phyloP scores from a whole-genome alignment of 2,113 vertebrate genomes.

The Herpetotheres cachinnans region DNA sequence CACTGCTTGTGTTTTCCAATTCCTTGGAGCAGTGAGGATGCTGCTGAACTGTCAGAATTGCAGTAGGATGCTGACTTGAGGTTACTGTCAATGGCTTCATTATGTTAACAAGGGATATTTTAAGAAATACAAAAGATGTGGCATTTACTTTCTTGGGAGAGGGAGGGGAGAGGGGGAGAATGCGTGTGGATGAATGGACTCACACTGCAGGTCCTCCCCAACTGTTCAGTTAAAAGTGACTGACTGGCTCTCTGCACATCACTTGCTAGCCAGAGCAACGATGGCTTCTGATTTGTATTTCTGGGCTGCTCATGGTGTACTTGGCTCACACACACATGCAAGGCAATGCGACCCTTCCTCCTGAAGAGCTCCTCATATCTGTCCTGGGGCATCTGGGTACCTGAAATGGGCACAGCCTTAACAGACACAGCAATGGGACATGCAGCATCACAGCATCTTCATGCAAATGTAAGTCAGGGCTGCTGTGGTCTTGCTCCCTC shows the following conservation, averaged over 20 bases:
- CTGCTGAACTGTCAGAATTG: conserved; percentile 52
- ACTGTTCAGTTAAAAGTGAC: neutral
- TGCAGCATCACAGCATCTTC: neutral
- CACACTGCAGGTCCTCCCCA: neutral
- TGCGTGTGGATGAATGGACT: neutral
- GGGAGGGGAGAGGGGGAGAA: neutral
- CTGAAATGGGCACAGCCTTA: neutral
- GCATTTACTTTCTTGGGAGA: neutral
- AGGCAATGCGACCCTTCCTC: neutral
- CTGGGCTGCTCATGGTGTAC: neutral
- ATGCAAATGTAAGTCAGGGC: neutral
- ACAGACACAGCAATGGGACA: neutral
- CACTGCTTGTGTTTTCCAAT: conserved; percentile 31
- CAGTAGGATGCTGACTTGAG: conserved; percentile 26
- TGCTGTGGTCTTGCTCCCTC: neutral
- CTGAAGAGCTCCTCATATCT: neutral
- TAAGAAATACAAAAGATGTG: conserved; percentile 41
- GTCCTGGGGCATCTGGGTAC: neutral
- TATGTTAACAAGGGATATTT: conserved; percentile 48
- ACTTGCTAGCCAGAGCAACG: neutral
- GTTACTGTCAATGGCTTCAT: conserved; percentile 42
- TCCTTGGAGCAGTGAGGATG: conserved; percentile 33
- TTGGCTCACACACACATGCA: neutral
- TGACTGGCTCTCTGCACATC: neutral
- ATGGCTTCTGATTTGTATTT: neutral